Evolutionary conservation across 2,888 invertebrate genomes (phyloP).

Genomic region (Dioctria rufipes): DNA sequence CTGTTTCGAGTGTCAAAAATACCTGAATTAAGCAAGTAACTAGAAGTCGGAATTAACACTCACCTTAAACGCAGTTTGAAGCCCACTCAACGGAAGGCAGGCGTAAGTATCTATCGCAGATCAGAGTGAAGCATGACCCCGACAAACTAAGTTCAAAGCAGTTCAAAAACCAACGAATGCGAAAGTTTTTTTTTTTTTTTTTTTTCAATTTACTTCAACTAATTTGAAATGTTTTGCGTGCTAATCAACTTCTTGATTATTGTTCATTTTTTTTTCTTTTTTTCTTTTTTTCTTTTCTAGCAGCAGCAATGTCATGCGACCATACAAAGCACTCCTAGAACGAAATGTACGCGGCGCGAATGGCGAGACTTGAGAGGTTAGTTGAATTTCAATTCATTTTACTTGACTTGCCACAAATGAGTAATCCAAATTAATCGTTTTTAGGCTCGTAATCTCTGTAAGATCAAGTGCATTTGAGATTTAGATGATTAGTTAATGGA

Average conservation of each 20-base stretch:
- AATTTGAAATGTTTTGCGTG: constrained; percentile 19
- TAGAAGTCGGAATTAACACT: constrained; percentile 25
- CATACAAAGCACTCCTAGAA: no score
- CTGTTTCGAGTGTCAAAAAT: constrained; percentile 16
- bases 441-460: no score
- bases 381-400: no score
- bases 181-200: constrained; percentile 16
- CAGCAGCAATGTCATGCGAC: not conserved
- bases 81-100: not conserved
- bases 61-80: constrained; percentile 10
- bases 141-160: constrained; percentile 13
- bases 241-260: constrained; percentile 33
- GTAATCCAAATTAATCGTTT: no score
- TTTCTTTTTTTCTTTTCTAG: constrained; percentile 9
- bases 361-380: no score
- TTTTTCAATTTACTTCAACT: not conserved
- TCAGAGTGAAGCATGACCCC: constrained; percentile 22
- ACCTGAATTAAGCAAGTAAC: constrained; percentile 13
- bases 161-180: constrained; percentile 15
- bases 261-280: constrained; percentile 16
- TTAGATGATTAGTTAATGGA: no score
- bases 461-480: no score
- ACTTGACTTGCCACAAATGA: no score
- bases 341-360: no score
- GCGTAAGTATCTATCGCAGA: no score